Conservation (phyloP, 2,113 vertebrate genomes). For the Tursiops truncatus region DNA sequence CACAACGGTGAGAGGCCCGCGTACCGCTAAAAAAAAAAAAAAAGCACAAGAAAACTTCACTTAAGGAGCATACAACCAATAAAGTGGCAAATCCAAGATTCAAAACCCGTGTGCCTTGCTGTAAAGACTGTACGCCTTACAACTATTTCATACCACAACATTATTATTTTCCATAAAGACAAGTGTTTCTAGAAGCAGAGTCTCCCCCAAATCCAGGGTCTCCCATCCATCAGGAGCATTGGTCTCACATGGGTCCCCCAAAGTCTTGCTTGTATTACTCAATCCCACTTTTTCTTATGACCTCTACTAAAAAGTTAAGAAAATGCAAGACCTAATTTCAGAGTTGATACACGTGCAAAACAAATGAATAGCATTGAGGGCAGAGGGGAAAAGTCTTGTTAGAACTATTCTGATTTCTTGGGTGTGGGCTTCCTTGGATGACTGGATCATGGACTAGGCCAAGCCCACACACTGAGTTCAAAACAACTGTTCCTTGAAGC, state of each 20-base stretch:
- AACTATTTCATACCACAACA: neutral
- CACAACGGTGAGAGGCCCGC: too few species aligned
- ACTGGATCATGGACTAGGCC: neutral
- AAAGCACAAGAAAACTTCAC: neutral
- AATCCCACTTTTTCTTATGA: neutral
- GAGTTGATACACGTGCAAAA: neutral
- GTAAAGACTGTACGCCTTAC: neutral
- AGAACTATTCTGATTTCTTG: neutral
- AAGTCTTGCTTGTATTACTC: neutral
- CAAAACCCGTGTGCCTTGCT: neutral
- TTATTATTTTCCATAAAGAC: neutral
- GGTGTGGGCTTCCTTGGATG: neutral
- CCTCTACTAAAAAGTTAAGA: neutral
- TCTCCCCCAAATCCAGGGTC: neutral
- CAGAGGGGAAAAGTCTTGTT: neutral
- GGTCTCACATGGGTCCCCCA: neutral
- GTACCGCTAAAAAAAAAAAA: too few species aligned
- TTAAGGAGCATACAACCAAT: neutral
- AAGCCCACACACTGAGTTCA: neutral
- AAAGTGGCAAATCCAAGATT: neutral
- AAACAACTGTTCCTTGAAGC: neutral
- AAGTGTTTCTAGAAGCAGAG: neutral
- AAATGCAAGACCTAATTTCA: neutral
- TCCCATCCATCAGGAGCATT: neutral
- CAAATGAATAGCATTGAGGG: neutral